These are phyloP conservation scores for Bucco capensis DNA, from an alignment of 2,113 vertebrate genomes.

Conservation along the genomic window DNA sequence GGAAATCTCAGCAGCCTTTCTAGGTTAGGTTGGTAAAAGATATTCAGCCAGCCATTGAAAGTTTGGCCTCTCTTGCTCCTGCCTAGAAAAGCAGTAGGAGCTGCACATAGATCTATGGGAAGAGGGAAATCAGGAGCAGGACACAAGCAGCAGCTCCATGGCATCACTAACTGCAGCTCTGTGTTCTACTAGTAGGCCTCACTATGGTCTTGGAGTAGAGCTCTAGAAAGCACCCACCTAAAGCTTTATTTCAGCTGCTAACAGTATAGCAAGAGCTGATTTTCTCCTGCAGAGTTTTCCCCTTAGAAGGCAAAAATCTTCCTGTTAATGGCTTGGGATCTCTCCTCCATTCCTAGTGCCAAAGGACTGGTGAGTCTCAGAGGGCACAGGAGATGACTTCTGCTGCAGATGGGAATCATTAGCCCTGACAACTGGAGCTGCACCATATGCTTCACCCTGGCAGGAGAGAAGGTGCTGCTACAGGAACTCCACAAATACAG, in stretches of 20 bases:
- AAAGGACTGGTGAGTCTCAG: neutral
- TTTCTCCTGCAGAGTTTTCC: neutral
- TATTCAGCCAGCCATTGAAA: neutral
- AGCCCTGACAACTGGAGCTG: neutral
- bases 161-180: neutral
- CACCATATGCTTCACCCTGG: neutral
- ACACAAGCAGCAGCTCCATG: neutral
- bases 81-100: neutral
- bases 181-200: accelerated
- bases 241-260: neutral
- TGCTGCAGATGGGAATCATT: neutral
- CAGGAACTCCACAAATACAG: neutral
- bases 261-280: neutral
- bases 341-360: neutral
- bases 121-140: neutral
- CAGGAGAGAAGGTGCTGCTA: neutral
- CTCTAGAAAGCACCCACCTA: neutral
- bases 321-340: neutral
- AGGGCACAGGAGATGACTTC: neutral
- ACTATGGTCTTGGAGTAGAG: neutral
- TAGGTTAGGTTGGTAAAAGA: neutral
- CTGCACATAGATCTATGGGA: neutral
- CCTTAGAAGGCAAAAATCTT: neutral
- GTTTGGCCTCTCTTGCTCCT: neutral
- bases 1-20: neutral